Evolutionary conservation across 2,113 vertebrate genomes (phyloP).

Genomic region (Bufo bufo): DNA sequence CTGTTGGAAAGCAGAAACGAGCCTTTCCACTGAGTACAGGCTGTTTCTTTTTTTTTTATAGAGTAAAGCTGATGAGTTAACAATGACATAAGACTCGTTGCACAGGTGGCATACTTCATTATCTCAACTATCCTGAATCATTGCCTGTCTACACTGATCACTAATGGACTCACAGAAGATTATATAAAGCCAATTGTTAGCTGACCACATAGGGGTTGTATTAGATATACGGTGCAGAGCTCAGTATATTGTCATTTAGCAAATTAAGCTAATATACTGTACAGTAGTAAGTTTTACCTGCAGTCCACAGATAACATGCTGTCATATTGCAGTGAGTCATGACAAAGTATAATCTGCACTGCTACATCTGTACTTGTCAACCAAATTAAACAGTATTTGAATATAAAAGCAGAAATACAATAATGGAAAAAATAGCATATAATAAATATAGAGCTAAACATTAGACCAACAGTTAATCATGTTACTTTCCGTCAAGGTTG

Average conservation of each 20-base stretch:
- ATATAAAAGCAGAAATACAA: neutral
- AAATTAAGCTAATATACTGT: neutral
- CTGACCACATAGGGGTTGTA: neutral
- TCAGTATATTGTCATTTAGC: neutral
- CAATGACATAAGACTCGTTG: constrained; percentile 59
- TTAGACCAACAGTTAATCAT: neutral
- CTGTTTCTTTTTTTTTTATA: neutral
- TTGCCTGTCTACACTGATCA: constrained; percentile 57
- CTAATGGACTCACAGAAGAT: constrained; percentile 57
- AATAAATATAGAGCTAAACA: neutral
- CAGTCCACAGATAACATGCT: neutral
- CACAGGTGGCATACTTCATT: constrained; percentile 64
- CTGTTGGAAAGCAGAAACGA: constrained; percentile 63
- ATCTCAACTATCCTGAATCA: constrained; percentile 59
- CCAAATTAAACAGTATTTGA: neutral
- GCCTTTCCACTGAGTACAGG: constrained; percentile 54
- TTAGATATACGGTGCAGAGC: neutral
- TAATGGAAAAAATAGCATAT: neutral
- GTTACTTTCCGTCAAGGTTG: neutral
- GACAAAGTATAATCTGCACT: too few species aligned
- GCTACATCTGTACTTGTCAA: neutral
- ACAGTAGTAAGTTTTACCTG: neutral
- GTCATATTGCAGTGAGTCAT: too few species aligned
- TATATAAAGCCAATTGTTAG: constrained; percentile 39
- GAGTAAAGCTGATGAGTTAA: constrained; percentile 63